These are phyloP conservation scores for Girardinichthys multiradiatus DNA, from an alignment of 2,113 vertebrate species.

Conservation along the genomic window DNA sequence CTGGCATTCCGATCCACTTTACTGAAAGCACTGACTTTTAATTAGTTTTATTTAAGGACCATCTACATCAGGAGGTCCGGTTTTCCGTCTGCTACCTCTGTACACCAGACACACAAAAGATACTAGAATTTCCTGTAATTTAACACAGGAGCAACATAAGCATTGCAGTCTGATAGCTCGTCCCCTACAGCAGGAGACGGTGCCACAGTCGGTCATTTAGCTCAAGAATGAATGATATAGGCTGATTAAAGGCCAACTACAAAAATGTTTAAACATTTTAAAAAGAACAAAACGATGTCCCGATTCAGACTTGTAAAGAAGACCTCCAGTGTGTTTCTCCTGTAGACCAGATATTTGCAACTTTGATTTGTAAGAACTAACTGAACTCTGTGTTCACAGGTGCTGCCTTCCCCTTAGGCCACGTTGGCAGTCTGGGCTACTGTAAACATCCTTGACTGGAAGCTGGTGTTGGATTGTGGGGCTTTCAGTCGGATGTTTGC, in stretches of 20 bases:
- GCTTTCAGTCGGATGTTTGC: conserved; percentile 99
- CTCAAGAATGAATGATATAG: background rate
- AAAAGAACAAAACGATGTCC: no score
- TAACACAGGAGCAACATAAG: no score
- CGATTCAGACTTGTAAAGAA: background rate
- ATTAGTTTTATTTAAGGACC: no score
- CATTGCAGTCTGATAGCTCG: background rate
- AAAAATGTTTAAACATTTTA: background rate
- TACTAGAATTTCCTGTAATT: no score
- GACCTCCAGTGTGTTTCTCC: background rate
- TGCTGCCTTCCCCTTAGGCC: conserved; percentile 13
- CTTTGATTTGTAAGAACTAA: background rate
- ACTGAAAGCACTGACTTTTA: no score
- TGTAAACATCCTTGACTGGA: conserved; percentile 99
- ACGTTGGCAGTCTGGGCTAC: conserved; percentile 85
- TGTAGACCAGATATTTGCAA: background rate
- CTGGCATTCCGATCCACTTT: no score
- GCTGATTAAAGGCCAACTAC: background rate
- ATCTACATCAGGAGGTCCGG: background rate
- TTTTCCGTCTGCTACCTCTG: background rate
- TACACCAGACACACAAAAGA: background rate
- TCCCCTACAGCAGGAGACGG: background rate
- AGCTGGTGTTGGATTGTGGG: conserved; percentile 88
- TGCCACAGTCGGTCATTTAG: background rate
- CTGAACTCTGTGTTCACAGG: conserved; percentile 19